Evolutionary conservation across 2,113 vertebrate genomes (phyloP).

Genomic region (Xiphophorus maculatus): DNA sequence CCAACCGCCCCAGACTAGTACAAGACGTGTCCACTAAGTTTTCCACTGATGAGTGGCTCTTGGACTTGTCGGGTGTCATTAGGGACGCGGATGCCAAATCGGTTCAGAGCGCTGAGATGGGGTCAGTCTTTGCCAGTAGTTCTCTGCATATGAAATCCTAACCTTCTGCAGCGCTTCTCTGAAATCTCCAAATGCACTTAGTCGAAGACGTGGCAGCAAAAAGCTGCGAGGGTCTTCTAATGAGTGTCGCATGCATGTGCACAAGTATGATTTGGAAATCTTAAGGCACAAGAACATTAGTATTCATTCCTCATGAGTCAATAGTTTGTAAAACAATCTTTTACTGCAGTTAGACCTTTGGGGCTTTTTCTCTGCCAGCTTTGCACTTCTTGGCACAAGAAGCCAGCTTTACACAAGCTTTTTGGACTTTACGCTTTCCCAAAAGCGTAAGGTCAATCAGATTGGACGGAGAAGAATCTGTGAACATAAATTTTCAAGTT

Average conservation of each 20-base stretch:
- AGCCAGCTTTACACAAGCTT: too few relatives aligned
- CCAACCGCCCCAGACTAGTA: conserved; percentile 30
- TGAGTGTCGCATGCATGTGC: conserved; percentile 4
- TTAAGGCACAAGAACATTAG: conserved; percentile 25
- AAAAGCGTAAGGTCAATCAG: too few relatives aligned
- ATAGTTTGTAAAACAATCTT: too few relatives aligned
- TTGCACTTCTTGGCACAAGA: too few relatives aligned
- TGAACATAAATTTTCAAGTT: background rate
- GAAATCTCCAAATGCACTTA: conserved; percentile 55
- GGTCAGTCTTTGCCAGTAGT: conserved; percentile 48
- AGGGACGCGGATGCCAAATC: conserved; percentile 66
- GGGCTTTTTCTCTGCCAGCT: too few relatives aligned
- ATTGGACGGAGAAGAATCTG: too few relatives aligned
- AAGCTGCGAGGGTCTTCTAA: conserved; percentile 34
- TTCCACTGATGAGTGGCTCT: conserved; percentile 67
- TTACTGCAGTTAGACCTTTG: too few relatives aligned
- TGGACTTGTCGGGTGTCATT: conserved; percentile 73
- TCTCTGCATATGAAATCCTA: conserved; percentile 59
- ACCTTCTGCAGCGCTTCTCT: conserved; percentile 38
- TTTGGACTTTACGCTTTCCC: too few relatives aligned
- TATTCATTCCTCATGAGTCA: too few relatives aligned
- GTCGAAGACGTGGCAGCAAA: conserved; percentile 35
- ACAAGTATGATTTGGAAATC: conserved; percentile 5
- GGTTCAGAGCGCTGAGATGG: conserved; percentile 54
- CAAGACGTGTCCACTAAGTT: conserved; percentile 66